Base-by-base conservation (phyloP, 2,113 vertebrate species). In the Nerophis lumbriciformis region DNA sequence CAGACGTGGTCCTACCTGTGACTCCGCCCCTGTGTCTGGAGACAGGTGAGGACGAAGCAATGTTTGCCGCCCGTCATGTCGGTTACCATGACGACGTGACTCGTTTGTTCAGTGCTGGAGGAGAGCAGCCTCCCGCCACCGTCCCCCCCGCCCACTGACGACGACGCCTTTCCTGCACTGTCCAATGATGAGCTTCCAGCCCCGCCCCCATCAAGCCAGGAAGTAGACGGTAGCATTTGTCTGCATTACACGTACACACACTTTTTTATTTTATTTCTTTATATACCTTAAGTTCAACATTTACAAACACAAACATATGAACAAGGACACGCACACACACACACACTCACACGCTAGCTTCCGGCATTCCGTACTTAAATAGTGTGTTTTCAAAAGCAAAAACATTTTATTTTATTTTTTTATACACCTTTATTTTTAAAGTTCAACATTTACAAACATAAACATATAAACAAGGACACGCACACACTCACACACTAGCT, bases 51-150 rank as follows among this genome's bases (percentile, higher is more conserved):
- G 13, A 4, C 8, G 1, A 50, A n/a, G 53, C 14, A 6, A 19
- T 45, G 42, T 45, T 45, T 11, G 42, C 42, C 4, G 42, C 11
- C 42, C 5, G 53, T 10, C 35, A 37, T 36, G 14, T n/a, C 6
- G 53, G 37, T 5, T 2, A 39, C 8, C 8, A 4, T 14, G 5
- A 37, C 21, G 11, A 68, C 66, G 61, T 74, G 57, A 61, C 5
- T 4, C 68, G 15, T 62, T 44, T 39, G 48, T 37, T 57, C 49
- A 91, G 89, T 91, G 64, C 57, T 84, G 14, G 88, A 90, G 55
- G 89, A 91, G 69, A 82, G 54, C 68, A 54, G 63, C 35, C 66
- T 85, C 48, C 75, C 78, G 1, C 67, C 72, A 37, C 73, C 73
- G 21, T 80, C 77, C 0, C 77, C 73, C 15, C 75, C 63, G 11